Base-by-base conservation (phyloP, 2,888 invertebrate genomes). In the Halictus ligatus region DNA sequence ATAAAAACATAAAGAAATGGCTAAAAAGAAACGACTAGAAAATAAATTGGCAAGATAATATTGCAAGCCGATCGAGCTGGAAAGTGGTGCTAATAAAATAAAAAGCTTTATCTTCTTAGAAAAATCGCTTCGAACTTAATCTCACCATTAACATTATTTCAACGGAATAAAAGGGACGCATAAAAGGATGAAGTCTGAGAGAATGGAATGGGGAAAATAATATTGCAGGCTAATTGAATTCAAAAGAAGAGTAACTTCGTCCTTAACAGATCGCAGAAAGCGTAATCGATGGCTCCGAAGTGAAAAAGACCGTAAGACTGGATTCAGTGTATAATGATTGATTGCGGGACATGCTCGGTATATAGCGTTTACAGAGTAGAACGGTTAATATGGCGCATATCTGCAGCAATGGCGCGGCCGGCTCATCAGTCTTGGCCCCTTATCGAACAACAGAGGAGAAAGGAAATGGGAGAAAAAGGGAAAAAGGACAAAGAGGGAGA, bases 361-460 rank as follows among this genome's bases (percentile, higher is more conserved):
- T 54, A 35, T 10, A 67, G 67, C 67, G 67, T 67, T 67, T 35
- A 15, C 35, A 67, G 67, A 67, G 67, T 21, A 21, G 35, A 67
- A 35, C 67, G 67, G 35, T 35, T 67, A 29, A 67, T 35, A 67
- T 29, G 67, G 35, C 67, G 67, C 18, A 18, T 35, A 67, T 35
- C 67, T 67, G 67, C 67, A 67, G 60, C 60, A 60, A 25, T 60
- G 60, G 60, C 60, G 60, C 60, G 25, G 60, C 60, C 25, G 64
- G 64, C 67, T 67, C 67, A 67, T 67, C 67, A 67, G 67, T 67
- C 67, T 67, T 67, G 35, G 64, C 35, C 35, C 67, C 67, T 67
- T 67, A 67, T 67, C 67, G 29, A 35, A 18, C 29, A 67, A 35
- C 67, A 21, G 18, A 18, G 21, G 35, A 29, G 18, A 67, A 25